These are phyloP conservation scores for Pangasianodon gigas DNA, from an alignment of 2,113 vertebrate genomes.

Conservation along the genomic window DNA sequence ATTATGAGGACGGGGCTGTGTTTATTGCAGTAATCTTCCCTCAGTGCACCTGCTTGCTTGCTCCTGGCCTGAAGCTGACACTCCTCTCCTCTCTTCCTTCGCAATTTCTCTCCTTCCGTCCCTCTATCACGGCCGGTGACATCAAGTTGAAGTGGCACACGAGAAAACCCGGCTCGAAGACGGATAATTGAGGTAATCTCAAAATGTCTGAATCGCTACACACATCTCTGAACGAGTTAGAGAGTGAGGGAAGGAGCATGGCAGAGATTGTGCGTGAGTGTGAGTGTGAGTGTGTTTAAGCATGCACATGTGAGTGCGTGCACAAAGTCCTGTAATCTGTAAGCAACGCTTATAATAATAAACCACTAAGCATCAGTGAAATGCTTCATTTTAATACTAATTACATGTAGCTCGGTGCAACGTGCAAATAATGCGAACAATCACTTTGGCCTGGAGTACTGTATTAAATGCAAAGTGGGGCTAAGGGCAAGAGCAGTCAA, in stretches of 20 bases:
- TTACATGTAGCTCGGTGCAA: slow-evolving; percentile 78
- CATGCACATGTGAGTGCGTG: slow-evolving; percentile 35
- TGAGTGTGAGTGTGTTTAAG: slow-evolving; percentile 45
- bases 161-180: slow-evolving; percentile 9
- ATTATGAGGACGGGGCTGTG: slow-evolving; percentile 76
- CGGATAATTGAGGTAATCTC: slow-evolving; percentile 31
- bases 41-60: slow-evolving; percentile 78
- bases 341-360: slow-evolving; percentile 71
- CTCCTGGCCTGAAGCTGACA: slow-evolving; percentile 73
- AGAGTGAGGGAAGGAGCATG: slow-evolving; percentile 49
- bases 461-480: slow-evolving; percentile 81
- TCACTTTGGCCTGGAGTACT: slow-evolving; percentile 78
- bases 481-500: slow-evolving; percentile 78
- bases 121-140: slow-evolving; percentile 51
- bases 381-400: slow-evolving; percentile 83
- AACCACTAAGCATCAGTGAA: slow-evolving; percentile 67
- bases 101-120: slow-evolving; percentile 32
- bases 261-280: slow-evolving; percentile 22
- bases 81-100: slow-evolving; percentile 23
- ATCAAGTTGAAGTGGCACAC: slow-evolving; percentile 22
- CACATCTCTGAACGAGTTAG: slow-evolving; percentile 39
- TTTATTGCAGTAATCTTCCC: slow-evolving; percentile 78
- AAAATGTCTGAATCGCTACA: slow-evolving; percentile 42
- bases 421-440: slow-evolving; percentile 78
- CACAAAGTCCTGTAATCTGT: slow-evolving; percentile 36